Base-by-base conservation (phyloP, 2,888 invertebrate genomes). In the Allolobophora icterica region DNA sequence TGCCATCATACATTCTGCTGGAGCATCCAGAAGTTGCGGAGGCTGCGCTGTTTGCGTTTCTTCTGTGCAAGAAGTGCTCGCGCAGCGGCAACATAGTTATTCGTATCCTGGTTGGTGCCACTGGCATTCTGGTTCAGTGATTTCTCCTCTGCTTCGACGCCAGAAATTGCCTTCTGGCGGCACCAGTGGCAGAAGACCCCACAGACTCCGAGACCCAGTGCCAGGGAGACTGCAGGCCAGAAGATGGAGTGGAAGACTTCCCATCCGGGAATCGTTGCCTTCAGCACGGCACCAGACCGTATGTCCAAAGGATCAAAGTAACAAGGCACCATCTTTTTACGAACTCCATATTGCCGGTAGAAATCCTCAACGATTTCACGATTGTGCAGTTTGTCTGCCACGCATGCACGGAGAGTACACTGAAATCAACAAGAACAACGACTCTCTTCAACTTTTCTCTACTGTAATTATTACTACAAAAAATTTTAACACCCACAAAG, bases 361-460 rank as follows among this genome's bases (percentile, higher is more conserved):
- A 92, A 92, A 21, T 89, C 90, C 19, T 91, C 92, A 38, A 92
- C 91, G 24, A 35, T 91, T 89, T 71, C 40, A 30, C 91, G 84
- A 90, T 92, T 92, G 90, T 38, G 35, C 19, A 84, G 40, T 38
- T 84, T n/a, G 52, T 92, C 90, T 19, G 40, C 58, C 71, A 90
- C 45, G 90, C 92, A 92, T 34, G 91, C 92, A n/a, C 90, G 84
- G 38, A 92, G 87, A 17, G 92, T 91, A 40, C 92, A 92, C 92
- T 92, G 91, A 21, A 91, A 38, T 24, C 89, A 91, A 89, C 45
- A 90, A 42, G 30, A 87, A 40, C 42, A 87, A 42, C 13, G 19
- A 71, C 8, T 71, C 11, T 33, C 11, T n/a, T 38, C 30, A 3
- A 52, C 19, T 38, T 24, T 8, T 38, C 34, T 38, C 0, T 87